Evolutionary conservation across 2,888 invertebrate species (phyloP), one percentile per base, ranked within the genome.

Genomic region (Entomobrya multifasciata): DNA sequence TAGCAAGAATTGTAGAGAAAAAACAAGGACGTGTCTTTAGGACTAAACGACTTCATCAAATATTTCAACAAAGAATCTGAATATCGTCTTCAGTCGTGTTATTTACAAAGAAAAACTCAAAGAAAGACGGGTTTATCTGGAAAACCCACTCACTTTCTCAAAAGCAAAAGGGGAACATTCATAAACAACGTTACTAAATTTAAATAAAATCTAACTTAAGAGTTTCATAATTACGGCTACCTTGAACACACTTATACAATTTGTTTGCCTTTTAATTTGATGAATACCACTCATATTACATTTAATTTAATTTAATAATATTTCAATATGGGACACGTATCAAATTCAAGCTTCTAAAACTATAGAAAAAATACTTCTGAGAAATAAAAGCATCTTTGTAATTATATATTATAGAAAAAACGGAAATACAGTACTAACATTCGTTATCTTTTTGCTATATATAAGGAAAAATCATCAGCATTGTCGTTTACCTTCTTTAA

Each of bases 391-490:
- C n/a, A n/a, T n/a, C n/a, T n/a, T n/a, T n/a, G n/a, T n/a, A n/a
- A n/a, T n/a, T n/a, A n/a, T n/a, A n/a, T n/a, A n/a, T n/a, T n/a
- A 1, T 30, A n/a, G 60, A 65, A 65, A 36, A 60, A 30, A 20
- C 17, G 30, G 10, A 3, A 0, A 25, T 6, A 30, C n/a, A 62
- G 15, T n/a, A n/a, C 6, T 17, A 11, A 22, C 17, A 15, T 55
- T 5, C 11, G 60, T 65, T 2, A 65, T 65, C 36, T 5, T 36
- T 20, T 60, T 27, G 10, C 60, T 60, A 36, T n/a, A 17, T 13
- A 44, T 25, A 57, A 60, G 22, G 49, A 44, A 82, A 82, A 81
- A 44, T 74, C 72, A 60, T 74, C 82, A 82, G 72, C 65, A 25
- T 70, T 41, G 70, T 65, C 52, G 65, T 70, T 44, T 44, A 20